These are phyloP conservation scores for Antheraea pernyi DNA, from an alignment of 1,140 invertebrate genomes.

Conservation along the genomic window DNA sequence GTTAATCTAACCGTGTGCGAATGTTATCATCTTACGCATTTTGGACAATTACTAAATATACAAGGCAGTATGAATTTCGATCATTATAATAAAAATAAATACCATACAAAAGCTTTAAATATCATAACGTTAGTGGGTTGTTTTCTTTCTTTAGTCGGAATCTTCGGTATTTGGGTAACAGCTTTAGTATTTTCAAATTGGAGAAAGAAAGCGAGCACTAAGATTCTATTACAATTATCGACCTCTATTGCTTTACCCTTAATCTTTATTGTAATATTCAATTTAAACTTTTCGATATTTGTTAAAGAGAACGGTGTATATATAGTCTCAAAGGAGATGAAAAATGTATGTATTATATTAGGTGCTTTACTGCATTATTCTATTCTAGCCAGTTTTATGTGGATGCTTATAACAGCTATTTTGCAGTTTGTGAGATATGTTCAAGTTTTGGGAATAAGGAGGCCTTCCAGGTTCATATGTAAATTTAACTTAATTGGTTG, in stretches of 20 bases:
- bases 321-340: conserved; percentile 33
- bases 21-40: conserved; percentile 82
- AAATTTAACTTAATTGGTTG: conserved; percentile 79
- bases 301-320: conserved; percentile 28
- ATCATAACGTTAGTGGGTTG: conserved; percentile 82
- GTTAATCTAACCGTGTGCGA: conserved; percentile 74
- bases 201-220: conserved; percentile 81
- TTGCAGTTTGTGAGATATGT: conserved; percentile 83
- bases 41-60: conserved; percentile 79
- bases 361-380: conserved; percentile 82
- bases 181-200: conserved; percentile 80
- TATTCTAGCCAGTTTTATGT: conserved; percentile 82
- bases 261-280: conserved; percentile 79
- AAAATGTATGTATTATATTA: conserved; percentile 64
- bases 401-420: conserved; percentile 83
- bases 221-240: conserved; percentile 82
- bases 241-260: conserved; percentile 80
- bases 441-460: conserved; percentile 76
- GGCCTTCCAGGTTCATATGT: conserved; percentile 75
- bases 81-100: conserved; percentile 41
- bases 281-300: conserved; percentile 63
- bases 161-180: conserved; percentile 80
- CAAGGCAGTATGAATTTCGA: conserved; percentile 28
- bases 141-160: conserved; percentile 79
- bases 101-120: conserved; percentile 76